Percentiles rank a stretch among this genome's conserved stretches.
Conservation (phyloP, 2,888 invertebrate genomes). For the Eurytoma californica region DNA sequence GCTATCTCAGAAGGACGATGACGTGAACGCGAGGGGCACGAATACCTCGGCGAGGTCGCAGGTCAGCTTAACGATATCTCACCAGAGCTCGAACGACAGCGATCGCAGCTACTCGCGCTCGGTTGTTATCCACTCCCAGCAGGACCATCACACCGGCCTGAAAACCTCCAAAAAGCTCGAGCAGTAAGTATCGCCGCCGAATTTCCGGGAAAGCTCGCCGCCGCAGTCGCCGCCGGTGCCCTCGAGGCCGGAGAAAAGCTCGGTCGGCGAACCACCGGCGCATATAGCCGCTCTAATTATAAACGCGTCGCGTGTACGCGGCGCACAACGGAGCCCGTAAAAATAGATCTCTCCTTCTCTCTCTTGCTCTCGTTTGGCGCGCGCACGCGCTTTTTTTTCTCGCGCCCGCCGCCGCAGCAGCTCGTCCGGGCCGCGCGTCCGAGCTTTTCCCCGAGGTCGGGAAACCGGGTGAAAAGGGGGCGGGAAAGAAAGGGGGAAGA, state of each 20-base stretch:
- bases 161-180: slow-evolving; percentile 71
- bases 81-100: slow-evolving; percentile 71
- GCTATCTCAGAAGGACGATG: slow-evolving; percentile 58
- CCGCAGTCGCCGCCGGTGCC: not conserved
- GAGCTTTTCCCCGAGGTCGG: slow-evolving; percentile 34
- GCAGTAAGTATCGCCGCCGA: slow-evolving; percentile 67
- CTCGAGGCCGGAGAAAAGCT: not conserved
- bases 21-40: slow-evolving; percentile 57
- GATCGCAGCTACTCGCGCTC: slow-evolving; percentile 71
- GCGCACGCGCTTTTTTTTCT: not conserved
- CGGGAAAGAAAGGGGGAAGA: not conserved
- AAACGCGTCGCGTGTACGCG: slow-evolving; percentile 56
- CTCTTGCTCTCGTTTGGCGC: slow-evolving; percentile 8
- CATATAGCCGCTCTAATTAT: slow-evolving; percentile 50
- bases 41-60: slow-evolving; percentile 70
- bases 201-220: not conserved
- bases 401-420: too few species aligned
- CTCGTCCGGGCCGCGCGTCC: slow-evolving; percentile 8
- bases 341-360: slow-evolving; percentile 45
- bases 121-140: slow-evolving; percentile 67
- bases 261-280: slow-evolving; percentile 45
- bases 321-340: slow-evolving; percentile 46
- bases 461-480: slow-evolving; percentile 11
- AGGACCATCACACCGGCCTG: slow-evolving; percentile 61
- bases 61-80: slow-evolving; percentile 70